Evolutionary conservation across 2,888 invertebrate species (phyloP).

Genomic region (Schrankia costaestrigalis): DNA sequence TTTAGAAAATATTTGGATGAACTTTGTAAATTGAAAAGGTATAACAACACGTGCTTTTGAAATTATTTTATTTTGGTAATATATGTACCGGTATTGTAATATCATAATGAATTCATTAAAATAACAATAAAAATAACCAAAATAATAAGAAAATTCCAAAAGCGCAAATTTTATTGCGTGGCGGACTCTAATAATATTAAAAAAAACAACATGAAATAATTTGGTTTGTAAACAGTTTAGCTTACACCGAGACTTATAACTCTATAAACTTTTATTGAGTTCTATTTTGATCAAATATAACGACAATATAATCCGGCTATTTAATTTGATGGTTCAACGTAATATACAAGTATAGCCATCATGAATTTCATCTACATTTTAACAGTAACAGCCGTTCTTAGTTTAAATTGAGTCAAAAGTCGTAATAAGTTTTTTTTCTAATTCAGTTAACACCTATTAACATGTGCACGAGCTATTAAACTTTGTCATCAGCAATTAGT

Average conservation of each 20-base stretch:
- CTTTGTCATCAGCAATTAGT: slow-evolving; percentile 77
- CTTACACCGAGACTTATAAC: neutral
- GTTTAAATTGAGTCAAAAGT: slow-evolving; percentile 10
- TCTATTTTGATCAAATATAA: neutral
- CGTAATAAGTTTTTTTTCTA: slow-evolving; percentile 20
- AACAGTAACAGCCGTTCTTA: slow-evolving; percentile 2
- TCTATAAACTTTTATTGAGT: neutral
- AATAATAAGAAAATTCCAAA: too few relatives aligned
- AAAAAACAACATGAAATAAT: too few relatives aligned
- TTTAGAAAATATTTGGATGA: slow-evolving; percentile 14
- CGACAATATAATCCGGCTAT: slow-evolving; percentile 2
- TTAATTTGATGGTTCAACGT: slow-evolving; percentile 3
- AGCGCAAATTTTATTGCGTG: too few relatives aligned
- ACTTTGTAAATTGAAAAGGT: neutral
- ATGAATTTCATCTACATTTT: slow-evolving; percentile 1
- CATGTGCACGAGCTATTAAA: slow-evolving; percentile 74
- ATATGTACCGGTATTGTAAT: too few relatives aligned
- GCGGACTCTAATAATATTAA: too few relatives aligned
- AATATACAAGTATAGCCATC: neutral
- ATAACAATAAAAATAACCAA: too few relatives aligned
- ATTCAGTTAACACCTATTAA: slow-evolving; percentile 51
- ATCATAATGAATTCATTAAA: too few relatives aligned
- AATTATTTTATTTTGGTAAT: too few relatives aligned
- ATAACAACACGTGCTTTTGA: neutral
- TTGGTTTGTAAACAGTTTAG: neutral